Conservation (phyloP, 2,113 vertebrate species). For the Lophura nycthemera region DNA sequence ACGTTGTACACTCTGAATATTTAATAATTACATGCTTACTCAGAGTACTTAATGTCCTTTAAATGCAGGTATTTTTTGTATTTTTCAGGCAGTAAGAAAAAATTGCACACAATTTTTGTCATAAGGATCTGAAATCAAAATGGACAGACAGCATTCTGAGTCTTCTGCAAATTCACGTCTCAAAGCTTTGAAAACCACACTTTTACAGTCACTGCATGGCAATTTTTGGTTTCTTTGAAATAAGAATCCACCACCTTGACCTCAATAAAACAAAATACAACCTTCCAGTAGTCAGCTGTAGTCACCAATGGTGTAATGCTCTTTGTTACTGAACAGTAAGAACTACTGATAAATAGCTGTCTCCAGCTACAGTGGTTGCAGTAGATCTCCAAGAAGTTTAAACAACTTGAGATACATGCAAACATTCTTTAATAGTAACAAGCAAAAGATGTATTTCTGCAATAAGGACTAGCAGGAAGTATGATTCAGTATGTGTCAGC, state of each 20-base stretch:
- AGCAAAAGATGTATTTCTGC: background rate
- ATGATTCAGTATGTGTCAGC: background rate
- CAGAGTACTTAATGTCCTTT: background rate
- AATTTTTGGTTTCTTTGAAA: background rate
- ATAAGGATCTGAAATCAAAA: conserved; percentile 16
- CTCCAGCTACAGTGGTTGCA: background rate
- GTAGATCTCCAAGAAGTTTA: background rate
- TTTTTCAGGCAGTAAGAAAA: conserved; percentile 37
- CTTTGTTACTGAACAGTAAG: background rate
- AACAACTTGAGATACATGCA: background rate
- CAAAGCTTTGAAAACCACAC: background rate
- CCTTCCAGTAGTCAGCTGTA: background rate
- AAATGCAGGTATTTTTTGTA: conserved; percentile 35
- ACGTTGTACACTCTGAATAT: conserved; percentile 4
- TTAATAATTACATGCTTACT: conserved; percentile 60
- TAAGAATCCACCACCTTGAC: background rate
- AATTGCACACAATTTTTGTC: conserved; percentile 36
- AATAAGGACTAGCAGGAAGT: background rate
- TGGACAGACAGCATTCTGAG: background rate
- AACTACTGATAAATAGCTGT: background rate
- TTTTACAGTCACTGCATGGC: background rate
- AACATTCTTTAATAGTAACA: background rate
- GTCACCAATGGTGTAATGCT: background rate
- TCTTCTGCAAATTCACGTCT: conserved; percentile 11
- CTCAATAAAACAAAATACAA: background rate